Base-by-base conservation (phyloP, 1,140 invertebrate species). In the Zelostemma sp. region DNA sequence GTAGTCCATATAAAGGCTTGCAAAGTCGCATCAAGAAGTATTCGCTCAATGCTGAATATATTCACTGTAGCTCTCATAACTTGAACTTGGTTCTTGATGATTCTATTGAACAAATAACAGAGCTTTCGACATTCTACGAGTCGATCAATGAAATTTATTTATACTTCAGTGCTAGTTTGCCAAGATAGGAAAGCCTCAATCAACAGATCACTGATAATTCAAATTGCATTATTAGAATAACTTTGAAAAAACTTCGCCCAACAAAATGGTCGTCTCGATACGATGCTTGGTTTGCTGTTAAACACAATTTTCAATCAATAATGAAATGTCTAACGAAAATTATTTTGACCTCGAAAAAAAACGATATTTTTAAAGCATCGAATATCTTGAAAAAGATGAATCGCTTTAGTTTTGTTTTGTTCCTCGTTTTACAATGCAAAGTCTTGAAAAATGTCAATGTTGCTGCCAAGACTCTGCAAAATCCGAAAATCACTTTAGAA, bases 61-160 rank as follows among this genome's bases (percentile, higher is more conserved):
- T 74, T 12, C 72, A 76, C 55, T 74, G 68, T 62, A 66, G 66
- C 45, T 55, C 60, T 64, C 76, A 79, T 73, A 77, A 78, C 66
- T 72, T 77, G 65, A 79, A 78, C 74, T 66, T 78, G 33, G 64
- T 76, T 17, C 11, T 78, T 48, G 75, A 77, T 60, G 73, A 78
- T 75, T 66, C 64, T 25, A 25, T 25, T 4, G 8, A 25, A 25
- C 3, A 25, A 25, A 8, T 25, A 8, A 3, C 21, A 25, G 21
- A 25, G 8, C 21, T 25, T 25, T 3, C 3, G 8, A 25, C 3
- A 25, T 25, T 25, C 8, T 25, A 25, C 8, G 21, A 8, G 8
- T 11, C 12, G 35, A 38, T 61, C n/a, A 47, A 58, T 41, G 53
- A 18, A 15, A 41, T 53, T n/a, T 53, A 51, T 18, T 18, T 51